Evolutionary conservation across 2,888 invertebrate genomes (phyloP).

Genomic region (Brachycybe producta): DNA sequence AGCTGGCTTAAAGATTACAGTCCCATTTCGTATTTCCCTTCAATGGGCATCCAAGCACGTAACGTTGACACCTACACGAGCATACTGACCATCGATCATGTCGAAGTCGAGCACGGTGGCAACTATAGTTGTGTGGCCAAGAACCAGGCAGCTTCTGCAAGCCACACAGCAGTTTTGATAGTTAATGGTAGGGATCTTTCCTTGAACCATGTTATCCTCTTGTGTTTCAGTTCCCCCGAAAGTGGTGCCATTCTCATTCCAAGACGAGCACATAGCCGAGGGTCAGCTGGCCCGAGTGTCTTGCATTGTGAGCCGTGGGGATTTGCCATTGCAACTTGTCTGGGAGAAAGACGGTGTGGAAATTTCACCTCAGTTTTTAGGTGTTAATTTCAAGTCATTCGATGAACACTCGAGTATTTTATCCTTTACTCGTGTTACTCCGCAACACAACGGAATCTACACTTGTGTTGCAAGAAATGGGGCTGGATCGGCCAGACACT

Average conservation of each 20-base stretch:
- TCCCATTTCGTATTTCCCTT: conserved; percentile 32
- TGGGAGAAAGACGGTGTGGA: conserved; percentile 17
- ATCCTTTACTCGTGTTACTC: conserved; percentile 12
- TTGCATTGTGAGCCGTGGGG: conserved; percentile 17
- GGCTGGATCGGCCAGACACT: conserved; percentile 16
- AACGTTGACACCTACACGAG: conserved; percentile 20
- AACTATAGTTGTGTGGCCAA: conserved; percentile 19
- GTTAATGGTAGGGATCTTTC: conserved; percentile 23
- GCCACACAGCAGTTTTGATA: conserved; percentile 18
- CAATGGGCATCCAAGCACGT: conserved; percentile 22
- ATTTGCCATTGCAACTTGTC: conserved; percentile 12
- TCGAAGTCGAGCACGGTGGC: conserved; percentile 17
- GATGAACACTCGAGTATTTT: conserved; percentile 18
- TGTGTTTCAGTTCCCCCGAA: conserved; percentile 17
- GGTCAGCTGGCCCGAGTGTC: conserved; percentile 18
- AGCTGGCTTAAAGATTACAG: conserved; percentile 54
- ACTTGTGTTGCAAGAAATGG: conserved; percentile 16
- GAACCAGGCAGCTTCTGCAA: conserved; percentile 20
- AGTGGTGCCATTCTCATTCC: conserved; percentile 18
- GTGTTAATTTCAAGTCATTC: conserved; percentile 12
- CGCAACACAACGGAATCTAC: conserved; percentile 15
- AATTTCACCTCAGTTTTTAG: not conserved
- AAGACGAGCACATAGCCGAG: conserved; percentile 18
- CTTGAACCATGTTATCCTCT: too few relatives aligned
- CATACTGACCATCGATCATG: conserved; percentile 20